Evolutionary conservation across 2,113 vertebrate species (phyloP).

Genomic region (Junco hyemalis): DNA sequence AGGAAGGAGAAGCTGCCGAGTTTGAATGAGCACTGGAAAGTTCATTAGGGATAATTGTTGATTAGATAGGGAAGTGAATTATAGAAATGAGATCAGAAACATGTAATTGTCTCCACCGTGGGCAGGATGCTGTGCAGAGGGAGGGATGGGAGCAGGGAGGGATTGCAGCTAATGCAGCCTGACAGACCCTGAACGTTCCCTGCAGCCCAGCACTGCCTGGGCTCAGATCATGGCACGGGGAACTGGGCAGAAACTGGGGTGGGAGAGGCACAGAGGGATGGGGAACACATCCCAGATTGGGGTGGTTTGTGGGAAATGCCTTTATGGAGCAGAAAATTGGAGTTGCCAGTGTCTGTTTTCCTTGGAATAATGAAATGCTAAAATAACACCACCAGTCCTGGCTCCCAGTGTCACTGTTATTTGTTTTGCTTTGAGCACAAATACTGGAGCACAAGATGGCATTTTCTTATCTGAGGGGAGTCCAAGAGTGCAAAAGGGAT

Average conservation of each 20-base stretch:
- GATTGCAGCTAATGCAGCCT: neutral
- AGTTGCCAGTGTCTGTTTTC: neutral
- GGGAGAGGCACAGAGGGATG: neutral
- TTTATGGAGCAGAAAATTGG: neutral
- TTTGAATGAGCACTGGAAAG: neutral
- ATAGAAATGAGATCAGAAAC: neutral
- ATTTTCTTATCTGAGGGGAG: neutral
- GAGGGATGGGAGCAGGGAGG: neutral
- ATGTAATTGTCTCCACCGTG: neutral
- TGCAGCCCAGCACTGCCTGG: fast-evolving
- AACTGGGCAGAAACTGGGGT: no score
- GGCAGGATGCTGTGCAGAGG: neutral
- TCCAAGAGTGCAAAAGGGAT: neutral
- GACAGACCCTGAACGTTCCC: fast-evolving
- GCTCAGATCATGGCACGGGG: no score
- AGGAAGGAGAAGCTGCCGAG: neutral
- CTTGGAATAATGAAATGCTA: neutral
- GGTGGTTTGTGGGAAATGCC: neutral
- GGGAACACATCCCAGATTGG: fast-evolving
- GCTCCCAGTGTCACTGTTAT: neutral
- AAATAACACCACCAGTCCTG: neutral
- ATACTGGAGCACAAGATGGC: neutral
- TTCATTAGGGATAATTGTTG: constrained; percentile 39
- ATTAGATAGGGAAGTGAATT: neutral
- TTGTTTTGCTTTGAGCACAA: neutral